phyloP scores from a whole-genome alignment of 2,113 vertebrate species.

The Martes martes region DNA sequence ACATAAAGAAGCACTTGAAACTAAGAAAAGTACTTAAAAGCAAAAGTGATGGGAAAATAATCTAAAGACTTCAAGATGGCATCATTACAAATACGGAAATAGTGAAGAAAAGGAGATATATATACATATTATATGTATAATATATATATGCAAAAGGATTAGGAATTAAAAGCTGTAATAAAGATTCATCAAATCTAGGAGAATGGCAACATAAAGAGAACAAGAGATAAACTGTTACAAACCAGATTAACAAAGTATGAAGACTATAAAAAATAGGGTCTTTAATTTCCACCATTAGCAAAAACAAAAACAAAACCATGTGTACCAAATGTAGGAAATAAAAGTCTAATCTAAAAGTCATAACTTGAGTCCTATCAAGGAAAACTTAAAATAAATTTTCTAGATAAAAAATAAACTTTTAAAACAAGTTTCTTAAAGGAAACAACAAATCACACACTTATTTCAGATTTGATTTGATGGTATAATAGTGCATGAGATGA shows the following conservation, averaged over 20 bases:
- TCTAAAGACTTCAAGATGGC: not conserved
- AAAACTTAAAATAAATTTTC: not conserved
- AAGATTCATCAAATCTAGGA: not conserved
- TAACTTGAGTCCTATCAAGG: not conserved
- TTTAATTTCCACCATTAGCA: not conserved
- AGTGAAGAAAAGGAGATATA: not conserved
- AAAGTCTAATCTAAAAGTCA: slow-evolving; percentile 19
- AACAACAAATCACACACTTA: not conserved
- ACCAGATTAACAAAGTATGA: not conserved
- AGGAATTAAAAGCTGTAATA: not conserved
- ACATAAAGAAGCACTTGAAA: not conserved
- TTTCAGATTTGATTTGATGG: not conserved
- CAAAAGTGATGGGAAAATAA: not conserved
- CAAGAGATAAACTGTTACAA: not conserved
- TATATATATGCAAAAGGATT: not conserved
- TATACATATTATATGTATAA: not conserved
- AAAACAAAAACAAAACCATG: not conserved
- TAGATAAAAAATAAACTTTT: not conserved
- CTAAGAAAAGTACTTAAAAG: not conserved
- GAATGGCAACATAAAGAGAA: not conserved
- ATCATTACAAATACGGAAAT: not conserved
- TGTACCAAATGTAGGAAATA: not conserved
- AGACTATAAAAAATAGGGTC: not conserved
- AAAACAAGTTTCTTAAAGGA: not conserved
- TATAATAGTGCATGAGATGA: not conserved